These are phyloP conservation scores for Paguma larvata DNA, from an alignment of 2,797 vertebrate species.

Conservation along the genomic window DNA sequence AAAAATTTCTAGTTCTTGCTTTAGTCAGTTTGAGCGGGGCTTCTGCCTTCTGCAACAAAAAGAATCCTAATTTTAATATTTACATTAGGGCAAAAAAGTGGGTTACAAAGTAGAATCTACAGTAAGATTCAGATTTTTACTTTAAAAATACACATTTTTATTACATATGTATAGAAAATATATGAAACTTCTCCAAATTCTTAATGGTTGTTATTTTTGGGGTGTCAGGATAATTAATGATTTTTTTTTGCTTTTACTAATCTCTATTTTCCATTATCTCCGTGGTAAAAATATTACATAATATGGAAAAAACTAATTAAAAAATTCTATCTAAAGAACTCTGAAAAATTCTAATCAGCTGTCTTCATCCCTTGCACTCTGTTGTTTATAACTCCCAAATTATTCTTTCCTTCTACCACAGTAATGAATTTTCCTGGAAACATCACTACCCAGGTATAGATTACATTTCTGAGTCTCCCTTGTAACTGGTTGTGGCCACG, in stretches of 20 bases:
- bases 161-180: neutral
- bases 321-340: slow-evolving; percentile 8
- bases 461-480: neutral
- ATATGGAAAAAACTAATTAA: neutral
- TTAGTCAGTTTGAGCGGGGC: neutral
- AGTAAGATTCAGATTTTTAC: slow-evolving; percentile 30
- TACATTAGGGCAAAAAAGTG: neutral
- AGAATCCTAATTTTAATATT: neutral
- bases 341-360: neutral
- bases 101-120: neutral
- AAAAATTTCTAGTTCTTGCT: slow-evolving; percentile 24
- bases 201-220: neutral
- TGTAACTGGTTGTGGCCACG: neutral
- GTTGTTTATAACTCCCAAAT: neutral
- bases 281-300: slow-evolving; percentile 30
- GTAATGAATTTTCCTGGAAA: neutral
- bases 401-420: neutral
- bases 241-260: slow-evolving; percentile 32
- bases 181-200: neutral
- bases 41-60: slow-evolving; percentile 17
- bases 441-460: neutral
- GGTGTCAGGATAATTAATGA: neutral
- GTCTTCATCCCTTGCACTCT: neutral
- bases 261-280: neutral
- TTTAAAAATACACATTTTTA: slow-evolving; percentile 31